Evolutionary conservation across 2,888 invertebrate genomes (phyloP), one percentile per base, ranked within the genome.

Genomic region (Chirona hameri): DNA sequence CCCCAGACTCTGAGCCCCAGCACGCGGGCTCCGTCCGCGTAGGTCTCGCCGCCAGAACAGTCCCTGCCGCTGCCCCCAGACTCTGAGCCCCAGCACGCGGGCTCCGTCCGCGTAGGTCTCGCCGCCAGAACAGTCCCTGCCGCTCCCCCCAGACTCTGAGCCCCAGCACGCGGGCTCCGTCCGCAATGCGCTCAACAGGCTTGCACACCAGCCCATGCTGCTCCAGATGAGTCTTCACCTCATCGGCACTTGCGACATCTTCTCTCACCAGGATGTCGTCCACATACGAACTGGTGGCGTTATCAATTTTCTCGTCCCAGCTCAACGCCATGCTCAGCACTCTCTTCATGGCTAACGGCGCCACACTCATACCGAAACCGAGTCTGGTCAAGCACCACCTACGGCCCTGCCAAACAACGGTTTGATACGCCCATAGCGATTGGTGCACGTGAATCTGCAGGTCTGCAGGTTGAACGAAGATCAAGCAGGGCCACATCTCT

Each of bases 351-450:
- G 39, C n/a, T 1, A 76, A 5, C 15, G 76, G 76, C 15, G 39
- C 76, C 3, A 76, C 39, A 18, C 39, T 76, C 5, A 76, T 21
- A 5, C 76, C 76, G 39, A 76, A 76, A 24, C 76, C 76, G 15
- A 76, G 31, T 12, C 76, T 21, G 1, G 76, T 76, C 2, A 76
- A 39, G 24, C 76, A 39, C 15, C 15, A 39, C 21, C 76, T 10
- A 12, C 21, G 31, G 12, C 76, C 76, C 39, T 57, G 31, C 31
- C 81, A 81, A 3, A 79, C 31, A n/a, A 80, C 81, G 18, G 82
- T 82, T 31, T 83, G 81, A 39, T 83, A 83, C 21, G 81, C 81
- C 83, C 83, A 82, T 31, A 82, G 29, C 21, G 80, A 80, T 21
- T 69, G 27, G 4, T 83, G 81, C 57, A 83, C 81, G n/a, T 55